Conservation (phyloP, 2,797 vertebrate species). For the Brotula barbata region DNA sequence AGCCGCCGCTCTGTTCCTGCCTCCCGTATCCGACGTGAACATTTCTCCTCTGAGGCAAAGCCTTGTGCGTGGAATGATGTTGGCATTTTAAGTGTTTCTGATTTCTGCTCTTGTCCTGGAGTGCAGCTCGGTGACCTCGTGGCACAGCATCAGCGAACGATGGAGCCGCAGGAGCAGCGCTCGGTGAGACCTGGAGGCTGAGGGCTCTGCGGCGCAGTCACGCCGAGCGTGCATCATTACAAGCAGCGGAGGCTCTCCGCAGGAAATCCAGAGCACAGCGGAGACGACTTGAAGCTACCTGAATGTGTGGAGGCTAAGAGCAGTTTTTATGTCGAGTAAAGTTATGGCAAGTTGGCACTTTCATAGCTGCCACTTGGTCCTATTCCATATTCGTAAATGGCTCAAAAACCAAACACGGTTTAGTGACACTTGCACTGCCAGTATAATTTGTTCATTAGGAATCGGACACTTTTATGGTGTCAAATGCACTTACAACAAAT, state of each 20-base stretch:
- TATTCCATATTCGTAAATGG: not conserved
- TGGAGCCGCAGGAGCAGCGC: constrained; percentile 50
- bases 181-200: constrained; percentile 44
- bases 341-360: constrained; percentile 2
- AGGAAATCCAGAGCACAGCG: constrained; percentile 40
- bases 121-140: constrained; percentile 61
- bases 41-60: constrained; percentile 5
- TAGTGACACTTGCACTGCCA: not conserved
- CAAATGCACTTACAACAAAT: not conserved
- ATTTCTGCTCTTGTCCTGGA: constrained; percentile 30
- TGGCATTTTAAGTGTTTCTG: constrained; percentile 47
- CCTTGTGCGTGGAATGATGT: constrained; percentile 11
- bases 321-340: not conserved
- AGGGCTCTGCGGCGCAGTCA: constrained; percentile 48
- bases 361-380: not conserved
- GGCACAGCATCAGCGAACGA: constrained; percentile 52
- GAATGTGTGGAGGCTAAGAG: constrained; percentile 26
- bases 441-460: not conserved
- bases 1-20: too few species aligned
- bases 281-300: constrained; percentile 41
- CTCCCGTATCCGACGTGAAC: too few species aligned
- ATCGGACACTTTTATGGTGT: not conserved
- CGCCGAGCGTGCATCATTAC: constrained; percentile 60
- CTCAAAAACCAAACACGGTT: not conserved
- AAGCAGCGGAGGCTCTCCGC: constrained; percentile 58